Evolutionary conservation across 2,888 invertebrate genomes (phyloP), one percentile per base, ranked within the genome.

Genomic region (Brachypalpus laphriformis): DNA sequence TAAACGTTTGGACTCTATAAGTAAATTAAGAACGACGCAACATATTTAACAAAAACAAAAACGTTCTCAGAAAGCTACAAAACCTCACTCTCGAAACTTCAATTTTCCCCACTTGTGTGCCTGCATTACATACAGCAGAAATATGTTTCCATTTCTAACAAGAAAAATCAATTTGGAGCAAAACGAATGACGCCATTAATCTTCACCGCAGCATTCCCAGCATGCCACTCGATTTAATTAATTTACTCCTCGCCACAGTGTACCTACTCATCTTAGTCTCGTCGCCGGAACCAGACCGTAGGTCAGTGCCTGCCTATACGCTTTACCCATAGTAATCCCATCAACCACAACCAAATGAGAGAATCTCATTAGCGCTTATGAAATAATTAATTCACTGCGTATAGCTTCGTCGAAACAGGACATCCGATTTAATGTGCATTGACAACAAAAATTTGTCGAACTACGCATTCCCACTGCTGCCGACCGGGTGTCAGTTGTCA

Each of bases 341-440:
- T 85, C 72, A 76, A 70, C 75, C 63, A 59, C 47, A 75, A 34
- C 49, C 56, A 49, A 70, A 72, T 18, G 37, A 11, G 25, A 45
- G 81, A 54, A 75, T 66, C 81, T 59, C 66, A 81, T 85, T 76
- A 85, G 71, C 51, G 61, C 59, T 85, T 80, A 85, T 85, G 63
- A 54, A 85, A 71, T 66, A 85, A 85, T 85, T 85, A 85, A 81
- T 75, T 61, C 66, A 71, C 16, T 54, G 59, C 57, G 78, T 40
- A n/a, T 76, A 34, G 22, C 31, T 42, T 8, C 8, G 6, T 28
- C n/a, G 6, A 9, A 59, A 47, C 42, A 51, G 57, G 74, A 70
- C 65, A n/a, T 42, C 4, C 8, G 56, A 78, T 16, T 42, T 78
- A 61, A 82, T 77, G 16, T 20, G 31, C 56, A 54, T 40, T 82